Percentiles rank a stretch among this genome's conserved stretches.
Evolutionary conservation across 2,113 vertebrate species (phyloP).

Genomic region (Oncorhynchus mykiss): DNA sequence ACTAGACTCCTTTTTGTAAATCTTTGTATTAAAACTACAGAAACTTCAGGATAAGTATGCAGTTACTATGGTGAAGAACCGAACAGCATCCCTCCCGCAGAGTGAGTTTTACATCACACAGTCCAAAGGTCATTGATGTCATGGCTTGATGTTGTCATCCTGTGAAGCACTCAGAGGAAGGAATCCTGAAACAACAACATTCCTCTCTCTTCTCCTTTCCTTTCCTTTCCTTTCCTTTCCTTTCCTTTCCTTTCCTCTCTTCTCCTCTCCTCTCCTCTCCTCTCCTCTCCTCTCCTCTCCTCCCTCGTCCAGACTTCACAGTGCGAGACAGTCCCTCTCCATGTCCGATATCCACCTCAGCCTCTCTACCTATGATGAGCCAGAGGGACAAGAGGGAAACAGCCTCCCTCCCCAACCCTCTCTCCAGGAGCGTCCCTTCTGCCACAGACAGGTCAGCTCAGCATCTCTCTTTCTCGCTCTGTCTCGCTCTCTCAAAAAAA

Average conservation of each 20-base stretch:
- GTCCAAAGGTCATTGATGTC: neutral
- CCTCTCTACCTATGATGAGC: slow-evolving; percentile 73
- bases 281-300: neutral
- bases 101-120: slow-evolving; percentile 79
- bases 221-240: slow-evolving; percentile 11
- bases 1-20: no score
- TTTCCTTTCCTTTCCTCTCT: neutral
- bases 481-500: neutral
- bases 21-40: slow-evolving; percentile 58
- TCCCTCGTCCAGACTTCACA: slow-evolving; percentile 75
- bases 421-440: slow-evolving; percentile 77
- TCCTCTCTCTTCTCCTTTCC: neutral
- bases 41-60: slow-evolving; percentile 84
- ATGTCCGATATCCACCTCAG: slow-evolving; percentile 56
- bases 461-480: neutral
- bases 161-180: neutral
- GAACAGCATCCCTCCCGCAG: slow-evolving; percentile 77
- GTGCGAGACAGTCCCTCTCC: slow-evolving; percentile 73
- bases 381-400: slow-evolving; percentile 74
- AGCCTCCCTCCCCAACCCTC: slow-evolving; percentile 36
- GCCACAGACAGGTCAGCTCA: slow-evolving; percentile 78
- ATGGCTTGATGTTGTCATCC: neutral
- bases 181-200: neutral
- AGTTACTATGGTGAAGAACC: slow-evolving; percentile 73
- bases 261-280: no score